Evolutionary conservation across 2,113 vertebrate genomes (phyloP).

Genomic region (Centropus unirufus): DNA sequence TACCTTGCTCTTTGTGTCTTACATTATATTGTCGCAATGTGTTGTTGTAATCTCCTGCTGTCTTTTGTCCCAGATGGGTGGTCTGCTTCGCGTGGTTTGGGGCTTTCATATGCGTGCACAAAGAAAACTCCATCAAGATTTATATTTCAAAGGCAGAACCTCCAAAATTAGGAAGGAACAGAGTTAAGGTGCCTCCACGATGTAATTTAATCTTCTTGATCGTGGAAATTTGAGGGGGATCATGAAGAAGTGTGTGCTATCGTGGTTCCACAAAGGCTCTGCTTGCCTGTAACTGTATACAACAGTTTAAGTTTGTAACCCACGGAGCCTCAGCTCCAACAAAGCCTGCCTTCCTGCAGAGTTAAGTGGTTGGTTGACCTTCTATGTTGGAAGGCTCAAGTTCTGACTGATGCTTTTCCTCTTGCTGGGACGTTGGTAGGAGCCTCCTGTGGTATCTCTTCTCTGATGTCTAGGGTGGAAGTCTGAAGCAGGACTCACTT

Average conservation of each 20-base stretch:
- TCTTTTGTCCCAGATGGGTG: slow-evolving; percentile 57
- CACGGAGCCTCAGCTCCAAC: slow-evolving; percentile 42
- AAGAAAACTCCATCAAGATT: slow-evolving; percentile 60
- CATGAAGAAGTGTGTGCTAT: background rate
- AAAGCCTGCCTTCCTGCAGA: slow-evolving; percentile 54
- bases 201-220: slow-evolving; percentile 10
- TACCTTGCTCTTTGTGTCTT: slow-evolving; percentile 21
- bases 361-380: slow-evolving; percentile 66
- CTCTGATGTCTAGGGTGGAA: slow-evolving; percentile 58
- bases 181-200: slow-evolving; percentile 16
- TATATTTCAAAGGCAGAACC: slow-evolving; percentile 43
- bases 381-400: slow-evolving; percentile 34
- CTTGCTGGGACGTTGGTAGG: slow-evolving; percentile 54
- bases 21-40: slow-evolving; percentile 29
- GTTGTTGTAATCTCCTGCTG: slow-evolving; percentile 55
- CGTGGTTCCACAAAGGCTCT: slow-evolving; percentile 39
- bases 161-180: slow-evolving; percentile 30
- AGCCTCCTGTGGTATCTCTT: slow-evolving; percentile 46
- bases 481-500: slow-evolving; percentile 29
- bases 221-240: background rate
- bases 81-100: slow-evolving; percentile 38
- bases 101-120: slow-evolving; percentile 54
- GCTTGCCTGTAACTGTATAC: slow-evolving; percentile 20
- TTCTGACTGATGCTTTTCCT: slow-evolving; percentile 54
- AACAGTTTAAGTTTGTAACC: slow-evolving; percentile 50